Conservation (phyloP, 2,797 vertebrate genomes). For the Lepus oiostolus region DNA sequence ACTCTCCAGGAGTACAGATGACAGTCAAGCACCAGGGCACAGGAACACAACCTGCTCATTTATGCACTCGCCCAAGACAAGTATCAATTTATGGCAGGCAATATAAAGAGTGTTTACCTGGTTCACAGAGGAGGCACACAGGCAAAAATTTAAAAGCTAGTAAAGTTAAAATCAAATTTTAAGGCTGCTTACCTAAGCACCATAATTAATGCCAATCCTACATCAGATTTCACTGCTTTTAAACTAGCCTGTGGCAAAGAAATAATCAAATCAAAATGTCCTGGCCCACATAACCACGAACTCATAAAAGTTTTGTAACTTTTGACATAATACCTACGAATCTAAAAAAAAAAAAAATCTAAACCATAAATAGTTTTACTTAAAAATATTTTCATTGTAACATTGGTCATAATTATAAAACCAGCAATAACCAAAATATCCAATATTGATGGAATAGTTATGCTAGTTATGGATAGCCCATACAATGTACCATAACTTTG, state of each 20-base stretch:
- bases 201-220: conserved; percentile 30
- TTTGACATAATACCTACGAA: conserved; percentile 52
- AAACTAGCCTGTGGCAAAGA: conserved; percentile 57
- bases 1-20: not conserved
- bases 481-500: not conserved
- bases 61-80: not conserved
- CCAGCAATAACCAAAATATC: conserved; percentile 9
- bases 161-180: conserved; percentile 49
- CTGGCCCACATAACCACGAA: conserved; percentile 44
- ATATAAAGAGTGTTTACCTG: conserved; percentile 36
- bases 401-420: conserved; percentile 47
- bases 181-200: conserved; percentile 34
- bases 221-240: conserved; percentile 42
- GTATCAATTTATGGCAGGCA: not conserved
- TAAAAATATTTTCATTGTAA: conserved; percentile 31
- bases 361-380: conserved; percentile 29
- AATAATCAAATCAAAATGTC: conserved; percentile 54
- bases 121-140: not conserved
- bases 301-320: conserved; percentile 44
- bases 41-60: not conserved
- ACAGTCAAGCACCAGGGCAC: not conserved
- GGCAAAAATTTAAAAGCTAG: conserved; percentile 59
- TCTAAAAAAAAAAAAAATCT: conserved; percentile 24
- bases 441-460: conserved; percentile 28
- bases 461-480: not conserved